Evolutionary conservation across 2,888 invertebrate species (phyloP).

Genomic region (Pinctada fucata): DNA sequence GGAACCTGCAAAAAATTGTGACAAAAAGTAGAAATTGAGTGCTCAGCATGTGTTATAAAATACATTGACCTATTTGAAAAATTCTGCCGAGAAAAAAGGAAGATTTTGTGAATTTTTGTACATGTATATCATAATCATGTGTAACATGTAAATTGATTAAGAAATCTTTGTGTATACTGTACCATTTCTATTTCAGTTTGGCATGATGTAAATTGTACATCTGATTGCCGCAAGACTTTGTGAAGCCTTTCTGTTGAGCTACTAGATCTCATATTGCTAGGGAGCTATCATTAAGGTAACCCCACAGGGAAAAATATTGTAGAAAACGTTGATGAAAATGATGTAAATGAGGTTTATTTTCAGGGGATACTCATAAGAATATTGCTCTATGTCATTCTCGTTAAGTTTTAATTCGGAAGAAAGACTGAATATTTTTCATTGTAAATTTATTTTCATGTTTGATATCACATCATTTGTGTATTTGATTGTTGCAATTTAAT

Average conservation of each 20-base stretch:
- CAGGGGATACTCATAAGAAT: no score
- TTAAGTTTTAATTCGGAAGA: no score
- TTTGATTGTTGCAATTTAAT: no score
- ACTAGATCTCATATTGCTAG: not conserved
- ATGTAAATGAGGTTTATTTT: no score
- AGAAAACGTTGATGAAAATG: no score
- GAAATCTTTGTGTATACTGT: not conserved
- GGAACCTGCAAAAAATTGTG: not conserved
- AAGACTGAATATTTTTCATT: no score
- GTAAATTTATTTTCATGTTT: no score
- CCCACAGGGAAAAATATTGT: not conserved
- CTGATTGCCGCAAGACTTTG: not conserved
- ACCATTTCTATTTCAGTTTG: not conserved
- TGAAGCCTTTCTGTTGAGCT: not conserved
- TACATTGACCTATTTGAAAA: not conserved
- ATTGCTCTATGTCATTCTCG: no score
- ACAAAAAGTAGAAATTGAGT: slow-evolving; percentile 2
- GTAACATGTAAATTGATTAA: not conserved
- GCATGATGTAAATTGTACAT: not conserved
- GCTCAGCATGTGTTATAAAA: not conserved
- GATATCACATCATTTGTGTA: no score
- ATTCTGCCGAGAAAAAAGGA: no score
- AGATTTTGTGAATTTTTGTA: no score
- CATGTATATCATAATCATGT: no score
- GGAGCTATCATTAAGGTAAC: not conserved